Conservation (phyloP, 1,140 invertebrate species). For the Drosophila insularis region DNA sequence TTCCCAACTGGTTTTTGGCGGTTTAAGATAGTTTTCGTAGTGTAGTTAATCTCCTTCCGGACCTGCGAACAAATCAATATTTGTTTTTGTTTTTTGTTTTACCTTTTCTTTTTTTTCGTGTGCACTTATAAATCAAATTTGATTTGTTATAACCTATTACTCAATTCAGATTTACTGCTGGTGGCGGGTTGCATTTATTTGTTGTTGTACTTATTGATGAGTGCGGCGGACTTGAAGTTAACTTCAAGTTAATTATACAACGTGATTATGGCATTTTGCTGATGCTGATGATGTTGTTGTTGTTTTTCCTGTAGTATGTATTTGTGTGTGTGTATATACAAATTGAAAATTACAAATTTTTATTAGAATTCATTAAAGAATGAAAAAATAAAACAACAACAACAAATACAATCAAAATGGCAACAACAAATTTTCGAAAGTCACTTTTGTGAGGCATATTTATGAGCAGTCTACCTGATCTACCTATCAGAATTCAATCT, state of each 20-base stretch:
- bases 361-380: constrained; percentile 16
- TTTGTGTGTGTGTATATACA: not conserved
- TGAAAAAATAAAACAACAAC: not conserved
- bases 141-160: constrained; percentile 33
- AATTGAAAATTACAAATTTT: constrained; percentile 51
- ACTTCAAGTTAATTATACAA: constrained; percentile 47
- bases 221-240: constrained; percentile 18
- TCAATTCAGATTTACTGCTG: constrained; percentile 27
- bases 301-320: not conserved
- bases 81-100: not conserved
- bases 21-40: constrained; percentile 14
- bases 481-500: constrained; percentile 6
- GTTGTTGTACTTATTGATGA: constrained; percentile 27
- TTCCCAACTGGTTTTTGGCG: not conserved
- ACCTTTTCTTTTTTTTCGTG: not conserved
- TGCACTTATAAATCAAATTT: constrained; percentile 40
- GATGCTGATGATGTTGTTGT: not conserved
- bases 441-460: constrained; percentile 27
- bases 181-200: not conserved
- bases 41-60: constrained; percentile 14
- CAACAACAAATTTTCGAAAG: constrained; percentile 4
- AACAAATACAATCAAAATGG: not conserved
- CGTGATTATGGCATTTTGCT: constrained; percentile 42
- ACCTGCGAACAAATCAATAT: not conserved
- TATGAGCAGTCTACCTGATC: constrained; percentile 24